Evolutionary conservation across 2,888 invertebrate species (phyloP).

Genomic region (Netelia virgata): DNA sequence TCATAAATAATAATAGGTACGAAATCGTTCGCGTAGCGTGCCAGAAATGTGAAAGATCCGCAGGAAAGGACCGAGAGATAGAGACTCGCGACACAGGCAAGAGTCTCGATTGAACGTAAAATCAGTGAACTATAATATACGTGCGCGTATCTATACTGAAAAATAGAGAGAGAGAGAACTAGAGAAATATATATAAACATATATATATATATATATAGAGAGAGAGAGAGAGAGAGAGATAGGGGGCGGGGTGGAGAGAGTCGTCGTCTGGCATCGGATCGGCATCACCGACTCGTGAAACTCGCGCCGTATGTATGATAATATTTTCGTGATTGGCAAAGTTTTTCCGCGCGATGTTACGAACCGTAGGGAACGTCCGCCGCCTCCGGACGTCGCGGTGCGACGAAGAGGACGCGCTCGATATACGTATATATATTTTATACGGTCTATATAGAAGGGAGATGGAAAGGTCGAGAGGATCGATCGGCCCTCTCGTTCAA

Average conservation of each 20-base stretch:
- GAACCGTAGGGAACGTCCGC: background rate
- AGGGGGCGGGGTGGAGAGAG: constrained; percentile 8
- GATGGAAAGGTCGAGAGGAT: constrained; percentile 65
- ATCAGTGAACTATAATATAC: constrained; percentile 44
- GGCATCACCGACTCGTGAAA: constrained; percentile 65
- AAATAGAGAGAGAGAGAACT: constrained; percentile 33
- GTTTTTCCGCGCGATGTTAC: constrained; percentile 42
- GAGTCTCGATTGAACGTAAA: constrained; percentile 47
- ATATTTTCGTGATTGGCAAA: constrained; percentile 68
- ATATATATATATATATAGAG: constrained; percentile 30
- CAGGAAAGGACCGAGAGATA: constrained; percentile 17
- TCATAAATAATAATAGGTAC: constrained; percentile 49
- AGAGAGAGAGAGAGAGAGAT: constrained; percentile 29
- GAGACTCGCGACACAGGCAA: constrained; percentile 30
- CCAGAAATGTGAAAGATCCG: constrained; percentile 53
- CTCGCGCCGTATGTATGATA: constrained; percentile 67
- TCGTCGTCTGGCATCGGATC: constrained; percentile 50
- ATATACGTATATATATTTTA: constrained; percentile 25
- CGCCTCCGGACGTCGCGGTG: constrained; percentile 44
- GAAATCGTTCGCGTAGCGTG: constrained; percentile 35
- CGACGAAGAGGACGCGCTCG: constrained; percentile 46
- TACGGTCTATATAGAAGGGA: constrained; percentile 13
- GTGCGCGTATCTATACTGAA: constrained; percentile 14
- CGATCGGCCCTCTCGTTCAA: constrained; percentile 67
- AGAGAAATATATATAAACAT: too few species aligned